These are phyloP conservation scores for Microplitis manilae DNA, from an alignment of 2,888 invertebrate genomes.

Conservation along the genomic window DNA sequence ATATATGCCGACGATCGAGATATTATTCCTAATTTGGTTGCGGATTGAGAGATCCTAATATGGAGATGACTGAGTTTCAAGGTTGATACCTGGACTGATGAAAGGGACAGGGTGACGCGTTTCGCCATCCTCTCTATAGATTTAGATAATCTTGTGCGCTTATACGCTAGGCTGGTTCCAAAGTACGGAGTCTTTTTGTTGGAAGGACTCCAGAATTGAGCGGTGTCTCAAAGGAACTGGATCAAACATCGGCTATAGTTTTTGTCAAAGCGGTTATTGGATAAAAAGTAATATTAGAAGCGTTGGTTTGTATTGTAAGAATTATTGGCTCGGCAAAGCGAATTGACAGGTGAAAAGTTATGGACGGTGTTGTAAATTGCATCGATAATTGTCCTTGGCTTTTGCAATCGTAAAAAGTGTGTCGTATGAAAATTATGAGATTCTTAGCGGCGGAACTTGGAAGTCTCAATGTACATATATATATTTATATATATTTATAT, in stretches of 20 bases:
- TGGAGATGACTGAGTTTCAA: background rate
- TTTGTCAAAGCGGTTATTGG: too few species aligned
- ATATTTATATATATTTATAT: background rate
- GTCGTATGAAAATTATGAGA: slow-evolving; percentile 27
- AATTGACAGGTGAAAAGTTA: slow-evolving; percentile 32
- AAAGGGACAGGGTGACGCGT: slow-evolving; percentile 10
- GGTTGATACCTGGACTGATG: background rate
- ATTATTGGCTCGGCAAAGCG: background rate
- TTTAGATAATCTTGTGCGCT: background rate
- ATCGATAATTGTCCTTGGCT: slow-evolving; percentile 31
- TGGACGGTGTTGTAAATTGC: slow-evolving; percentile 14
- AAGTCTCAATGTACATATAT: too few species aligned
- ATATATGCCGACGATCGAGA: background rate
- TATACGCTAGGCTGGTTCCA: background rate
- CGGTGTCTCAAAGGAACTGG: background rate
- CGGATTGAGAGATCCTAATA: slow-evolving; percentile 6
- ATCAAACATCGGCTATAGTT: too few species aligned
- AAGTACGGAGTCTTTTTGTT: background rate
- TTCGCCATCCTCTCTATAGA: background rate
- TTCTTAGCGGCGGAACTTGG: background rate
- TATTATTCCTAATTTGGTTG: slow-evolving; percentile 3
- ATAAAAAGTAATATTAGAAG: slow-evolving; percentile 7
- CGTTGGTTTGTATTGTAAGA: too few species aligned
- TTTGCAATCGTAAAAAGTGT: slow-evolving; percentile 16
- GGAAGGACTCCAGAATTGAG: too few species aligned